Conservation (phyloP, 2,113 vertebrate genomes). For the Prolemur simus region DNA sequence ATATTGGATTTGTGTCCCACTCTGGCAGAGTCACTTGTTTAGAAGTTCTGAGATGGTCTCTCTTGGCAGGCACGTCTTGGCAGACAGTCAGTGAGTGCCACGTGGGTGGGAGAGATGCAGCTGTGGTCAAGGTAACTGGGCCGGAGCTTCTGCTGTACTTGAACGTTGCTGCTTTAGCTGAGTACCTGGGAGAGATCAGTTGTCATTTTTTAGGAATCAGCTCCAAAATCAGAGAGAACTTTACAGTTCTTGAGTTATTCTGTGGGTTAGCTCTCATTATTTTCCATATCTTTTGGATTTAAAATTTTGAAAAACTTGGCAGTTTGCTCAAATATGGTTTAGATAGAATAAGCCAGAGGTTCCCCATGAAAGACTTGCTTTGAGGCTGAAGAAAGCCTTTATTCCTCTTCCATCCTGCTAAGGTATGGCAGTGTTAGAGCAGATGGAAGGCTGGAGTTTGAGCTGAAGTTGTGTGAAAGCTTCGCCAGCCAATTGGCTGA, state of each 20-base stretch:
- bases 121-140: background rate
- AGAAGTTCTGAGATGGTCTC: background rate
- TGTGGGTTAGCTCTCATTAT: background rate
- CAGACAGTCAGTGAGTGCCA: background rate
- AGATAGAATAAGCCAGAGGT: conserved; percentile 28
- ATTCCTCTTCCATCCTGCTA: conserved; percentile 27
- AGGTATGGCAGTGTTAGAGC: conserved; percentile 65
- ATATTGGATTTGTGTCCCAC: background rate
- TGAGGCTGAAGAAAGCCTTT: background rate
- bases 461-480: conserved; percentile 52
- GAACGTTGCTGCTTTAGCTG: accelerated
- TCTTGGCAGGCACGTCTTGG: background rate
- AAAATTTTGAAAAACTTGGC: background rate
- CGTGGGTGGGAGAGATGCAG: background rate
- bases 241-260: conserved; percentile 3
- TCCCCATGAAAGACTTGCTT: conserved; percentile 34
- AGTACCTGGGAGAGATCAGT: background rate
- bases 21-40: background rate
- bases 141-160: background rate
- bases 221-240: background rate
- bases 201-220: background rate
- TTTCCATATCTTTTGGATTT: conserved; percentile 47
- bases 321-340: background rate
- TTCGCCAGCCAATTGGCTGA: conserved; percentile 53
- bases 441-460: conserved; percentile 61